Evolutionary conservation across 2,113 vertebrate genomes (phyloP).

Genomic region (Caracal caracal): DNA sequence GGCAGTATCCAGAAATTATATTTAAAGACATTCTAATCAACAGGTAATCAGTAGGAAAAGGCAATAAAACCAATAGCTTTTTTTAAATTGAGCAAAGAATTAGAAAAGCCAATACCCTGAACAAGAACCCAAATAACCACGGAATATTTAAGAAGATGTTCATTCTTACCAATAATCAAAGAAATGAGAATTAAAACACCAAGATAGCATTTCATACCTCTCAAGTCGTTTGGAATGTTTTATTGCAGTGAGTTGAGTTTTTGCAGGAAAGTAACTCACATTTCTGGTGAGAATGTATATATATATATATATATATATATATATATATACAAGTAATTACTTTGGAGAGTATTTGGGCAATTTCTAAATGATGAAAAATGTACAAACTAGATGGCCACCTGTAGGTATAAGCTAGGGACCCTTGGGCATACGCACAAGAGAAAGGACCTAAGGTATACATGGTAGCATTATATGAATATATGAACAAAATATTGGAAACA

Average conservation of each 20-base stretch:
- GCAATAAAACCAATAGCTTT: neutral
- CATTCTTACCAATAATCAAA: neutral
- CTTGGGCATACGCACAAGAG: neutral
- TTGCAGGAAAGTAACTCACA: neutral
- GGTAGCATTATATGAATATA: neutral
- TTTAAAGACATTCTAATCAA: neutral
- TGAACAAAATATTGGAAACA: neutral
- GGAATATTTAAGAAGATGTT: neutral
- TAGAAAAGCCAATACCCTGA: neutral
- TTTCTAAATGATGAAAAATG: neutral
- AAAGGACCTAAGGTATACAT: no score
- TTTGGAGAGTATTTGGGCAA: neutral
- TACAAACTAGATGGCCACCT: neutral
- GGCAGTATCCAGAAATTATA: neutral
- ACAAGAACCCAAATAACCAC: neutral
- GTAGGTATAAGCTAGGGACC: neutral
- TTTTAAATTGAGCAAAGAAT: neutral
- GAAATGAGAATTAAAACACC: neutral
- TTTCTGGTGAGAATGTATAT: neutral
- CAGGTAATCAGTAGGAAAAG: neutral
- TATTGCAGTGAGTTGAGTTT: neutral
- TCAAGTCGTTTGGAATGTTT: neutral
- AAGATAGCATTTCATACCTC: neutral
- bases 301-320: neutral
- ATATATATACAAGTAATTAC: neutral